These are phyloP conservation scores for Mellivora capensis DNA, from an alignment of 2,113 vertebrate species.

Conservation along the genomic window DNA sequence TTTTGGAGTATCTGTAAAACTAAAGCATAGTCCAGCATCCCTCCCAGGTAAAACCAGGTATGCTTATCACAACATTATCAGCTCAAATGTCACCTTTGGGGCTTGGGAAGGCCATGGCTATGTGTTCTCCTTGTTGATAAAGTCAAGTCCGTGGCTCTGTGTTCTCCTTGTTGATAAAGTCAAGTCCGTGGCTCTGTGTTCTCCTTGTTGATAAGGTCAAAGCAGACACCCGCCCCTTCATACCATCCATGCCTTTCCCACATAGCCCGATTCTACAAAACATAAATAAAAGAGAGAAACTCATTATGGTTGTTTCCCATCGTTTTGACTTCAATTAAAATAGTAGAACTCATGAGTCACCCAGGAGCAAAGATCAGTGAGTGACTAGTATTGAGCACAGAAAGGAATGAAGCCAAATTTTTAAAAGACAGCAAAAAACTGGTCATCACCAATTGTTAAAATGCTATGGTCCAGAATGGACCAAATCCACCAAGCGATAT, in stretches of 20 bases:
- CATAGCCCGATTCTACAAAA: neutral
- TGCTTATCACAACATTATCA: neutral
- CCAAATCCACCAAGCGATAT: neutral
- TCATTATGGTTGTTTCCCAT: neutral
- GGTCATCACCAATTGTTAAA: neutral
- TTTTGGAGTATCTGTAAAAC: neutral
- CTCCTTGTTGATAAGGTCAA: neutral
- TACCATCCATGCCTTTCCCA: neutral
- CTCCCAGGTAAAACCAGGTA: neutral
- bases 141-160: too few species aligned
- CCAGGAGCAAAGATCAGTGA: neutral
- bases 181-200: too few species aligned
- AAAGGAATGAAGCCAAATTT: neutral
- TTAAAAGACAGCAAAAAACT: neutral
- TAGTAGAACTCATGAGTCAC: neutral
- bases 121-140: neutral
- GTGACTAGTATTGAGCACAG: neutral
- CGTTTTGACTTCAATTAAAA: slow-evolving; percentile 25
- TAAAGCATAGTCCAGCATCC: neutral
- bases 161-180: neutral
- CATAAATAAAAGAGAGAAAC: neutral
- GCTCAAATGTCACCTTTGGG: neutral
- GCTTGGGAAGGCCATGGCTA: neutral
- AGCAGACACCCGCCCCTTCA: neutral
- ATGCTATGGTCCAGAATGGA: neutral